Percentiles rank a stretch among this genome's conserved stretches.
Evolutionary conservation across 1,140 invertebrate genomes (phyloP).

Genomic region (Drosophila malerkotliana): DNA sequence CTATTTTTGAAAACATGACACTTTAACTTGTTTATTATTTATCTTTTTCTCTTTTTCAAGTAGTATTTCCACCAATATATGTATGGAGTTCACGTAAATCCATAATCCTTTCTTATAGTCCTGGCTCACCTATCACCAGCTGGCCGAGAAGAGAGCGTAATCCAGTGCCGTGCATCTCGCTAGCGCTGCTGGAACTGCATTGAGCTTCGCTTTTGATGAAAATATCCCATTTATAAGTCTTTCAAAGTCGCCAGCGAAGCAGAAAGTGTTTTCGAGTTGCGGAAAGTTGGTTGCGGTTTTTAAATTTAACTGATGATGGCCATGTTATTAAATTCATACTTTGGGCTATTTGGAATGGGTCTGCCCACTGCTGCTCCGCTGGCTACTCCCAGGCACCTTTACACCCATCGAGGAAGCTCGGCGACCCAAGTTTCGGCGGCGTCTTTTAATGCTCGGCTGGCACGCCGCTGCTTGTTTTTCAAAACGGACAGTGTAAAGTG

Average conservation of each 20-base stretch:
- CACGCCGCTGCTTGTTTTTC: conserved; percentile 32
- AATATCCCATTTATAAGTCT: conserved; percentile 51
- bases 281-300: conserved; percentile 74
- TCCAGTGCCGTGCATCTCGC: conserved; percentile 53
- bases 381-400: conserved; percentile 15
- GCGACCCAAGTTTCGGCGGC: conserved; percentile 38
- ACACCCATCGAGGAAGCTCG: conserved; percentile 49
- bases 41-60: not conserved
- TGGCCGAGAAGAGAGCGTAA: conserved; percentile 45
- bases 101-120: not conserved
- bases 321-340: conserved; percentile 61
- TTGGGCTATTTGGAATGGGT: conserved; percentile 55
- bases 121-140: conserved; percentile 55
- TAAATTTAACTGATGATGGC: conserved; percentile 64
- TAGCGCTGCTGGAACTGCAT: conserved; percentile 51
- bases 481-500: conserved; percentile 46
- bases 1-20: too few species aligned
- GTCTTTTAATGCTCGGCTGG: conserved; percentile 53
- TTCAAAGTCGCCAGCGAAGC: conserved; percentile 54
- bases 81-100: not conserved
- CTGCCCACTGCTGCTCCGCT: conserved; percentile 30
- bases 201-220: conserved; percentile 36
- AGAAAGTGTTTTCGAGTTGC: conserved; percentile 68
- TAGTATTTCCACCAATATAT: not conserved
- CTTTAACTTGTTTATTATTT: too few species aligned